Percentiles rank a stretch among this genome's conserved stretches.
These are phyloP conservation scores for Lumbricus terrestris DNA, from an alignment of 2,888 invertebrate species.

Conservation along the genomic window DNA sequence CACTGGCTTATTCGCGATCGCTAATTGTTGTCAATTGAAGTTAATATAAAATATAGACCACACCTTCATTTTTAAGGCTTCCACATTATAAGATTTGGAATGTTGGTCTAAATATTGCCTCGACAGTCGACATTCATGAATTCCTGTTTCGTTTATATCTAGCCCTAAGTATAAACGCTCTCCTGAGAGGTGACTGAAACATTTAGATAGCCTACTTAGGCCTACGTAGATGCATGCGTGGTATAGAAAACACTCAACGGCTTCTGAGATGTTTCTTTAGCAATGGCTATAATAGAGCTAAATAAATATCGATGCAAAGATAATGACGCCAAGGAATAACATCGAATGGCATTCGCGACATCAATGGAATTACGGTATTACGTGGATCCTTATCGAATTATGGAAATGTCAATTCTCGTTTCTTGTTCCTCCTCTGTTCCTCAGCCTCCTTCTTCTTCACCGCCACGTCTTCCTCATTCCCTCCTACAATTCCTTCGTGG, in stretches of 20 bases:
- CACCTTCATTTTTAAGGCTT: too few relatives aligned
- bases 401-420: not conserved
- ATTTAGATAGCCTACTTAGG: not conserved
- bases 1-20: too few relatives aligned
- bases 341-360: not conserved
- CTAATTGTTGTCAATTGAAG: too few relatives aligned
- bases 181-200: not conserved
- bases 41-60: too few relatives aligned
- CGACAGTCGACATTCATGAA: not conserved
- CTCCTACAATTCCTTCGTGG: too few relatives aligned
- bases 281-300: not conserved
- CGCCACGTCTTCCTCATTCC: too few relatives aligned
- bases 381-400: not conserved
- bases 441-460: too few relatives aligned
- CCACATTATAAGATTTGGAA: too few relatives aligned
- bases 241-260: not conserved
- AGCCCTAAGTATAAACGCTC: not conserved
- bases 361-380: not conserved
- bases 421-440: too few relatives aligned
- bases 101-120: not conserved
- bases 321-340: not conserved
- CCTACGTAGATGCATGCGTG: not conserved
- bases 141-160: not conserved
- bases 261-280: not conserved
- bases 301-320: not conserved